Conservation (phyloP, 2,797 vertebrate species). For the Erethizon dorsatum region DNA sequence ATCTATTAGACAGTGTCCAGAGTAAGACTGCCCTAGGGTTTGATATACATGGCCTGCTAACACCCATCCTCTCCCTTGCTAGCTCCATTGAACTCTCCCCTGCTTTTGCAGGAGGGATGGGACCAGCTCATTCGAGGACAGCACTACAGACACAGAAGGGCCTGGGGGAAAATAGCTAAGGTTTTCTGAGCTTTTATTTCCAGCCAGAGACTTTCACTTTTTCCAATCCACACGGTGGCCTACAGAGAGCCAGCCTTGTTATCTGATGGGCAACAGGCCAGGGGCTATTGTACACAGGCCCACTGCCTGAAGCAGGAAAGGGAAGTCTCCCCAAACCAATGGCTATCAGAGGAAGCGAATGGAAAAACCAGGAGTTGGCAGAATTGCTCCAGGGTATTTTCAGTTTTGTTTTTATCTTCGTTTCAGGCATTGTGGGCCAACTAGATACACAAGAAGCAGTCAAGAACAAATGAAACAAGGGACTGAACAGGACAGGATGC, state of each 20-base stretch:
- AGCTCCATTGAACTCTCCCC: conserved; percentile 54
- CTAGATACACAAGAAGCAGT: conserved; percentile 36
- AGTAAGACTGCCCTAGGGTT: not conserved
- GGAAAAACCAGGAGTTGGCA: conserved; percentile 91
- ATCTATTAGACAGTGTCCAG: not conserved
- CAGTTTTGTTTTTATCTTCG: conserved; percentile 87
- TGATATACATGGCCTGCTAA: not conserved
- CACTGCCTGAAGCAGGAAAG: conserved; percentile 94
- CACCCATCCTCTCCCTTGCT: not conserved
- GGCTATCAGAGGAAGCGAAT: conserved; percentile 94
- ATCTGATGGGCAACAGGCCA: conserved; percentile 94
- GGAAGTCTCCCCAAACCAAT: conserved; percentile 95
- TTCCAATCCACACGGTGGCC: conserved; percentile 82
- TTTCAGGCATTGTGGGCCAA: conserved; percentile 80
- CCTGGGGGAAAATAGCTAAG: conserved; percentile 71
- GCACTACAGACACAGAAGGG: conserved; percentile 55
- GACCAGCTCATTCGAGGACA: conserved; percentile 47
- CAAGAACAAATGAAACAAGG: conserved; percentile 62
- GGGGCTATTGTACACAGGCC: conserved; percentile 92
- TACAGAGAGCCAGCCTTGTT: conserved; percentile 83
- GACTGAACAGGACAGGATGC: not conserved
- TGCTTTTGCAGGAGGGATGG: conserved; percentile 65
- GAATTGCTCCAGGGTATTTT: conserved; percentile 81
- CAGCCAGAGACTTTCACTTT: conserved; percentile 89
- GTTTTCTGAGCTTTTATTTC: conserved; percentile 85